Base-by-base conservation (phyloP, 2,113 vertebrate genomes). In the Neolamprologus kungweensis region DNA sequence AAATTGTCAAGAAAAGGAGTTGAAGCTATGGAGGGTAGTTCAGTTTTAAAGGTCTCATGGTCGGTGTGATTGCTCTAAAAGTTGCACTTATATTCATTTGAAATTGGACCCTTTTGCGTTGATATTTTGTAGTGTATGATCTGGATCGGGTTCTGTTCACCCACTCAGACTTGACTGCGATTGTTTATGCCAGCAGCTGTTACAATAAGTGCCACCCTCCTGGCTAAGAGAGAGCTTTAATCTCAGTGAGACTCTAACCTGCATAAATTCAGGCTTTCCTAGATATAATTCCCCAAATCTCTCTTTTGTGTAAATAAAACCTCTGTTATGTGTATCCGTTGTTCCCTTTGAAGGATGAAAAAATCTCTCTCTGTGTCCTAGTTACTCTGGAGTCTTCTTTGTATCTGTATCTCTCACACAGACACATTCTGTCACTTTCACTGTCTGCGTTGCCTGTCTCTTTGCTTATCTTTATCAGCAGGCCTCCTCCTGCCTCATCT, bases 361-460 rank as follows among this genome's bases (percentile, higher is more conserved):
- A 42, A 19, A 7, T 26, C 5, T 47, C 37, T 45, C 37, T 28
- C 16, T 45, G 55, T 60, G 55, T 58, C 55, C 14, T 81, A 63
- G 82, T 85, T 63, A 81, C 81, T 47, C 51, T 81, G 26, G 84
- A 86, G 26, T 78, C 82, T 86, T 63, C 83, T 88, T 79, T 87
- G 42, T 82, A 50, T 71, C 53, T 68, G 23, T 28, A 26, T 45
- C 60, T 57, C 54, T 73, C 16, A 54, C 71, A 65, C 60, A 54
- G 57, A 73, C 9, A 3, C 28, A 21, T 47, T 87, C 63, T 88
- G 84, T 53, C 86, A 80, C 86, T 89, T 86, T 86, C 57, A 14
- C 79, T 85, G 50, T 80, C 71, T 82, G 79, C 21, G 3, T 23
- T 65, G 87, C 91, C 92, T 83, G 35, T 87, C 83, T 89, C 71